phyloP scores from a whole-genome alignment of 2,797 vertebrate genomes.

The Chaunax sp. region DNA sequence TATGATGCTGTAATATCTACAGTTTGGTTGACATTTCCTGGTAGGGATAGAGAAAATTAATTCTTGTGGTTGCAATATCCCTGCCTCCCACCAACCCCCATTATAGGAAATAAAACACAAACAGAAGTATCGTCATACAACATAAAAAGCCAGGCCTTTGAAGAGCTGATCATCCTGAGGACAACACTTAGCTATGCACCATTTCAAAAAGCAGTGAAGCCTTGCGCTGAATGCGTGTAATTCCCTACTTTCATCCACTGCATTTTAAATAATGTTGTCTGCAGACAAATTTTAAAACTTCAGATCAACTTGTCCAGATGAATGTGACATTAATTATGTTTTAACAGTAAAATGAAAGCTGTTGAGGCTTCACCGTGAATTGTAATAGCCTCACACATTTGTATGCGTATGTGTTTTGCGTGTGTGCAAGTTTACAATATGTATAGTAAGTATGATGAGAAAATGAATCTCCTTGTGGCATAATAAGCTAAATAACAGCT shows the following conservation, averaged over 20 bases:
- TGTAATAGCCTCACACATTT: constrained; percentile 20
- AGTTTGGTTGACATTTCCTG: constrained; percentile 38
- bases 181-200: constrained; percentile 67
- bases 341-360: constrained; percentile 34
- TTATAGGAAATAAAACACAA: constrained; percentile 54
- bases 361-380: constrained; percentile 15
- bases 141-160: constrained; percentile 61
- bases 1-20: constrained; percentile 24
- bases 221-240: constrained; percentile 55
- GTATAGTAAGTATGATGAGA: constrained; percentile 30
- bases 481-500: constrained; percentile 67
- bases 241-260: constrained; percentile 59
- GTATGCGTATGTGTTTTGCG: neutral
- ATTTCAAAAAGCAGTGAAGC: constrained; percentile 61
- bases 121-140: constrained; percentile 48
- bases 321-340: constrained; percentile 38
- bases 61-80: constrained; percentile 38
- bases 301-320: constrained; percentile 48
- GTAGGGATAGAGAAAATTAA: constrained; percentile 38
- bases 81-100: constrained; percentile 20
- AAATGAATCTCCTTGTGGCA: constrained; percentile 51
- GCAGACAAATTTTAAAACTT: constrained; percentile 55
- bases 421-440: constrained; percentile 4
- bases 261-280: constrained; percentile 66
- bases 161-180: constrained; percentile 67